Conservation (phyloP, 1,140 invertebrate genomes). For the Drosophila eugracilis region DNA sequence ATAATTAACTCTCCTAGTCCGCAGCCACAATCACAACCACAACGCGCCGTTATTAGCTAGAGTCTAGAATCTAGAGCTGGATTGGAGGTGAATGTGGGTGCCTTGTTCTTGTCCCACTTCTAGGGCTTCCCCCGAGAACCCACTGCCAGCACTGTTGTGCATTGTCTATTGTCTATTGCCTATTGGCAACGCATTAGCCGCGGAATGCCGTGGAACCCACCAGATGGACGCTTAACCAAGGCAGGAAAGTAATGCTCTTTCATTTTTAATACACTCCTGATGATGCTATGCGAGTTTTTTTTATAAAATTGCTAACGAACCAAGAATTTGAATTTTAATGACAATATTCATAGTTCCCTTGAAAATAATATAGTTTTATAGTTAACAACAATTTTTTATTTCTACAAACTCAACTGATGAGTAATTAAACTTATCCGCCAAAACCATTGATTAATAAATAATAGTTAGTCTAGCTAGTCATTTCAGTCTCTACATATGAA, state of each 20-base stretch:
- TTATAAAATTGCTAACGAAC: too few species aligned
- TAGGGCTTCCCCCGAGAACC: constrained; percentile 52
- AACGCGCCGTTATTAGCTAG: constrained; percentile 70
- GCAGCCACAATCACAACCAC: constrained; percentile 55
- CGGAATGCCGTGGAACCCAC: constrained; percentile 44
- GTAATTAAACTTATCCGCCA: too few species aligned
- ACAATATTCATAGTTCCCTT: too few species aligned
- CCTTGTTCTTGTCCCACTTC: constrained; percentile 65
- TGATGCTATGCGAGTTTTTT: too few species aligned
- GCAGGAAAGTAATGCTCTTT: not conserved
- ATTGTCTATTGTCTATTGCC: constrained; percentile 36
- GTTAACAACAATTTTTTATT: too few species aligned
- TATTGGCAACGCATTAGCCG: constrained; percentile 73
- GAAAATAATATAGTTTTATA: too few species aligned
- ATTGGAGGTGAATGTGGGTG: constrained; percentile 54
- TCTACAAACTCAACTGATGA: too few species aligned
- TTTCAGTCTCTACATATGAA: not conserved
- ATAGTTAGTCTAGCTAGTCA: not conserved
- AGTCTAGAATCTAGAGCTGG: constrained; percentile 20
- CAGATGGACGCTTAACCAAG: not conserved
- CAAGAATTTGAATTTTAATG: too few species aligned
- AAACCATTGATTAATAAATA: too few species aligned
- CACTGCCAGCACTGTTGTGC: constrained; percentile 8
- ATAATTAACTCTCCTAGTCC: constrained; percentile 76
- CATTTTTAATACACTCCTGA: not conserved